Evolutionary conservation across 2,888 invertebrate species (phyloP).

Genomic region (Chymomyza amoena): DNA sequence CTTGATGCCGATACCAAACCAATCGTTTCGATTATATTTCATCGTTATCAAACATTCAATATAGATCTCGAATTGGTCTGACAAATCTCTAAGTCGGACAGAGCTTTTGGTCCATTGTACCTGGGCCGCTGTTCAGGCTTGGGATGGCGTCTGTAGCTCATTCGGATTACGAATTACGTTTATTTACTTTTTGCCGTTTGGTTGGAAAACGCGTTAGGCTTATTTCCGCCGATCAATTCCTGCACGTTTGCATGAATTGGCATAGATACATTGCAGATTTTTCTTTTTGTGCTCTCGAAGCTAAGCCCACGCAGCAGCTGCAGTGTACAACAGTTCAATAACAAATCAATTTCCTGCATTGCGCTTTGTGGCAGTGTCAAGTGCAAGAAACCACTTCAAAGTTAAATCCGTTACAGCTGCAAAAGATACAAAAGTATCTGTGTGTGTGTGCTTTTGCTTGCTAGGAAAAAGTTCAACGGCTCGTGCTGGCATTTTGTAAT

Average conservation of each 20-base stretch:
- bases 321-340: slow-evolving; percentile 7
- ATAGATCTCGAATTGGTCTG: no score
- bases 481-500: slow-evolving; percentile 42
- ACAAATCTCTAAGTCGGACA: no score
- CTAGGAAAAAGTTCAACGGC: slow-evolving; percentile 53
- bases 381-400: slow-evolving; percentile 4
- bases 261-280: slow-evolving; percentile 41
- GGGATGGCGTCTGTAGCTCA: slow-evolving; percentile 18
- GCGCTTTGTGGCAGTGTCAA: slow-evolving; percentile 46
- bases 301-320: slow-evolving; percentile 7
- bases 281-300: slow-evolving; percentile 25
- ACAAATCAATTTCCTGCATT: slow-evolving; percentile 57
- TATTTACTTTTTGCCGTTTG: slow-evolving; percentile 2
- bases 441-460: neutral
- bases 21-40: no score
- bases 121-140: neutral
- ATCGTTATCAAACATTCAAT: no score
- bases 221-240: neutral
- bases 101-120: neutral
- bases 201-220: slow-evolving; percentile 5
- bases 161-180: slow-evolving; percentile 1
- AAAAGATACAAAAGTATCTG: slow-evolving; percentile 33
- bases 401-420: slow-evolving; percentile 4
- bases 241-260: slow-evolving; percentile 6
- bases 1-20: no score